Percentiles rank a stretch among this genome's conserved stretches.
phyloP scores from a whole-genome alignment of 2,113 vertebrate species.

The Rhodinocichla rosea region DNA sequence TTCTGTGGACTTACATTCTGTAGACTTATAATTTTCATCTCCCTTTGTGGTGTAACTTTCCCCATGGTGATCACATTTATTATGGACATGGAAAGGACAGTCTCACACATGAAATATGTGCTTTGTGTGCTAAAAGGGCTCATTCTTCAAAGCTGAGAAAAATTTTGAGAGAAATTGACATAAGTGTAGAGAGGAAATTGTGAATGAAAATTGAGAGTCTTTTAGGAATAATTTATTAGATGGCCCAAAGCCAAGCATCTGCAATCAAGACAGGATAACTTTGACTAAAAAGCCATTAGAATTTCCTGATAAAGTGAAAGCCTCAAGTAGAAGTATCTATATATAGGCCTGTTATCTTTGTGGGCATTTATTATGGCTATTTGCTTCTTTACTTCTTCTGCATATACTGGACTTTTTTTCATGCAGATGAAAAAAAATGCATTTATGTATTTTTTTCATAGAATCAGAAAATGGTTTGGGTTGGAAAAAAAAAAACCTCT shows the following conservation, averaged over 20 bases:
- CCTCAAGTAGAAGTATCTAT: neutral
- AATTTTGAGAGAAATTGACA: conserved; percentile 17
- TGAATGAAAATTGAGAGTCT: conserved; percentile 30
- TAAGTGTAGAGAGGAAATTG: conserved; percentile 27
- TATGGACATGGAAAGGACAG: conserved; percentile 2
- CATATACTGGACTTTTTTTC: neutral
- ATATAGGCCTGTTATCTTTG: neutral
- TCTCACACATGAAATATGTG: conserved; percentile 3
- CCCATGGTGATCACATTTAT: neutral
- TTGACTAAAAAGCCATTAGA: neutral
- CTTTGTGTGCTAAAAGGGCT: neutral
- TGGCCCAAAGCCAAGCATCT: conserved; percentile 19
- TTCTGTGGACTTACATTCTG: too few species aligned
- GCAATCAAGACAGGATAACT: neutral
- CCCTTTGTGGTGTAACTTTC: neutral
- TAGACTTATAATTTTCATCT: neutral
- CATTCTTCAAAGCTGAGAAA: conserved; percentile 42
- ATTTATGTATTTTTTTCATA: neutral
- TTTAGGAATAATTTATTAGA: conserved; percentile 43
- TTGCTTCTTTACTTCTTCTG: neutral
- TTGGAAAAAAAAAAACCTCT: neutral
- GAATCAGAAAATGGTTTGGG: neutral
- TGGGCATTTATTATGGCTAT: neutral
- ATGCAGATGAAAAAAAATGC: neutral
- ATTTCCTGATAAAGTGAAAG: neutral